phyloP scores from a whole-genome alignment of 2,797 vertebrate species.

The Setipinna tenuifilis region DNA sequence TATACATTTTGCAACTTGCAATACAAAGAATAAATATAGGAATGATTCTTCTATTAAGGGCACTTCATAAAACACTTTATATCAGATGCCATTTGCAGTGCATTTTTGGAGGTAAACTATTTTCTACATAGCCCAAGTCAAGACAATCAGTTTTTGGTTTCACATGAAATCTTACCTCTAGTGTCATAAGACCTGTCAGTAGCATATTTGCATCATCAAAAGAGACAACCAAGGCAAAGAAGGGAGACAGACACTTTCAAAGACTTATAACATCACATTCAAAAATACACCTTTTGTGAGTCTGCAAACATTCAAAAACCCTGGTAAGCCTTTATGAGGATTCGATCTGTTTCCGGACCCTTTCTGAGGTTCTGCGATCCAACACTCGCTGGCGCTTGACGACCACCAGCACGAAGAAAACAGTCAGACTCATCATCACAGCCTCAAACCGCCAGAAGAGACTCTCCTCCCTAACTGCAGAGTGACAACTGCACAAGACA shows the following conservation, averaged over 20 bases:
- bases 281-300: not conserved
- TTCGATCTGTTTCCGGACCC: constrained; percentile 81
- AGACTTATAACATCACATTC: too few species aligned
- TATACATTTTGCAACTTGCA: not conserved
- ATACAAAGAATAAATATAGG: not conserved
- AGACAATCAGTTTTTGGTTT: not conserved
- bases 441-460: constrained; percentile 79
- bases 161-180: not conserved
- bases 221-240: too few species aligned
- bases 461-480: constrained; percentile 65
- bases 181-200: not conserved
- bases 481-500: constrained; percentile 71
- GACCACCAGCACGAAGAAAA: constrained; percentile 69
- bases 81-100: not conserved
- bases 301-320: constrained; percentile 19
- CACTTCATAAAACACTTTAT: constrained; percentile 14
- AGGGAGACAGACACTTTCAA: too few species aligned
- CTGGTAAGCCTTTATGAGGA: constrained; percentile 54
- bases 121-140: not conserved
- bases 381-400: constrained; percentile 71
- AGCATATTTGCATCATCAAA: not conserved
- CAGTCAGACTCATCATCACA: constrained; percentile 59
- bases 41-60: not conserved
- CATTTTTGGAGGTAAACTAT: not conserved
- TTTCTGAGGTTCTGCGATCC: constrained; percentile 76